Conservation (phyloP, 2,113 vertebrate genomes). For the Vulpes ferrilata region DNA sequence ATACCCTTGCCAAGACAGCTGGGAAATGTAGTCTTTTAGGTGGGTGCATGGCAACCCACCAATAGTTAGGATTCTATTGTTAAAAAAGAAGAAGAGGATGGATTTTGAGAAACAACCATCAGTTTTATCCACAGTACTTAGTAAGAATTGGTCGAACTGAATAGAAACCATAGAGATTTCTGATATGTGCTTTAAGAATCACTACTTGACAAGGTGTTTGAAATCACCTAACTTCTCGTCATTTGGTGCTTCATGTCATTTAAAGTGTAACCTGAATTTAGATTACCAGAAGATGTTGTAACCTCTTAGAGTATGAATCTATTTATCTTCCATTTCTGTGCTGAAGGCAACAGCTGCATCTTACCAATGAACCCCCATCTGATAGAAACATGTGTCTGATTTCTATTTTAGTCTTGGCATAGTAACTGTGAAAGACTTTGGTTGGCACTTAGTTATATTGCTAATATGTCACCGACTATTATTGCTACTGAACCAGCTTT, state of each 20-base stretch:
- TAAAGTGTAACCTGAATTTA: conserved; percentile 66
- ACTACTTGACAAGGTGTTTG: not conserved
- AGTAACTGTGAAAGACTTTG: conserved; percentile 82
- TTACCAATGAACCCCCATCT: conserved; percentile 77
- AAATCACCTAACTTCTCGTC: conserved; percentile 24
- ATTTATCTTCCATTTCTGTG: conserved; percentile 75
- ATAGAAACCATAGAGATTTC: conserved; percentile 30
- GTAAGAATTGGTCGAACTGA: not conserved
- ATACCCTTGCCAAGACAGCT: not conserved
- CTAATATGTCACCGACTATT: conserved; percentile 82
- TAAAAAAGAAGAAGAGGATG: not conserved
- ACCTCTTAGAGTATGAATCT: conserved; percentile 65
- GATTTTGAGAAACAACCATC: not conserved
- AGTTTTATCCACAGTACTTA: not conserved
- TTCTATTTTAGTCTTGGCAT: conserved; percentile 79
- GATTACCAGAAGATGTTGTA: conserved; percentile 61
- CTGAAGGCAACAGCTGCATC: conserved; percentile 82
- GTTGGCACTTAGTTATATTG: conserved; percentile 78
- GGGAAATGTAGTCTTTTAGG: not conserved
- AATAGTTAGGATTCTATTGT: not conserved
- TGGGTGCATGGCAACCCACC: not conserved
- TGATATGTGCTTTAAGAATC: conserved; percentile 34
- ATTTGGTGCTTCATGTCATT: conserved; percentile 2
- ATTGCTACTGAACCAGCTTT: conserved; percentile 72
- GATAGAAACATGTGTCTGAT: conserved; percentile 82